These are phyloP conservation scores for Drosophila ercepeae DNA, from an alignment of 1,140 invertebrate species.

Conservation along the genomic window DNA sequence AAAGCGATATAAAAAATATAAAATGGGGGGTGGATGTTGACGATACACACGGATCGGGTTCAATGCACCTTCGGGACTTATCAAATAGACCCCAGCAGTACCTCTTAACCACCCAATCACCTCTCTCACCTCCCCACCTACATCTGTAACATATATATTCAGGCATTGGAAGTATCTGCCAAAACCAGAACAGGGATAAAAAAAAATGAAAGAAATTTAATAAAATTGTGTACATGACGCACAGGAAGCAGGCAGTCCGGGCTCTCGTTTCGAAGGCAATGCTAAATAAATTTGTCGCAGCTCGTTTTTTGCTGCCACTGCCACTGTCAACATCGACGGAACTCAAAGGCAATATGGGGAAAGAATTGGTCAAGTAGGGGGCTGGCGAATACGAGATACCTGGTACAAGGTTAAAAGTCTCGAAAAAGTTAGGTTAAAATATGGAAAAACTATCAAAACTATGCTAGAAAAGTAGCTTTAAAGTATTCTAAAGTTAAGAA, in stretches of 20 bases:
- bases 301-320: constrained; percentile 6
- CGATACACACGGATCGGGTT: constrained; percentile 17
- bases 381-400: background rate
- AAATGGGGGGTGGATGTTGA: background rate
- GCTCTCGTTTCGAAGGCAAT: constrained; percentile 1
- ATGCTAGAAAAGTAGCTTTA: too few relatives aligned
- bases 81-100: too few relatives aligned
- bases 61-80: constrained; percentile 15
- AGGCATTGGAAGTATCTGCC: constrained; percentile 11
- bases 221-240: background rate
- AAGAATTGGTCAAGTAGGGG: background rate
- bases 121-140: too few relatives aligned
- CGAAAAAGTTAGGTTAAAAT: too few relatives aligned
- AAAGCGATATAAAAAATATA: background rate
- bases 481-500: too few relatives aligned
- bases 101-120: too few relatives aligned
- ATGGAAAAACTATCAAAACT: too few relatives aligned
- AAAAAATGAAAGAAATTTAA: background rate
- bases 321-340: constrained; percentile 19
- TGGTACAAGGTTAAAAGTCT: background rate
- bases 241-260: constrained; percentile 3
- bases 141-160: too few relatives aligned
- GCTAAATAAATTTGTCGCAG: constrained; percentile 9
- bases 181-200: background rate
- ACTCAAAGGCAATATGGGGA: constrained; percentile 1